A percentile compares a stretch with the other conserved stretches of the same genome.
Conservation (phyloP, 2,113 vertebrate genomes). For the Microtus oregoni region DNA sequence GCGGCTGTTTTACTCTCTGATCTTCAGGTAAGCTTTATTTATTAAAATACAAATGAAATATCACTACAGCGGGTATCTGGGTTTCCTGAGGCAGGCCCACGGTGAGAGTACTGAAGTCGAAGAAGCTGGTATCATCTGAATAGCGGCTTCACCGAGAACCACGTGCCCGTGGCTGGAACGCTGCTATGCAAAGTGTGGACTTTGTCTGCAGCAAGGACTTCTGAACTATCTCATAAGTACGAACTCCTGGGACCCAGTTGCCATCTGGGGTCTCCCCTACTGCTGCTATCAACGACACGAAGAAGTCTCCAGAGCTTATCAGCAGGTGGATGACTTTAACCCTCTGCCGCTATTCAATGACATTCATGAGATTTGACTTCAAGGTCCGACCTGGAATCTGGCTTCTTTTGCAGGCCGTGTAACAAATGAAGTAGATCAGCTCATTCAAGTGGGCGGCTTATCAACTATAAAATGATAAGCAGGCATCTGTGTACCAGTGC, state of each 20-base stretch:
- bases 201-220: background rate
- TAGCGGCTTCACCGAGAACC: background rate
- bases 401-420: conserved; percentile 97
- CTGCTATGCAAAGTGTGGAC: background rate
- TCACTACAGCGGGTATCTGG: background rate
- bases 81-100: background rate
- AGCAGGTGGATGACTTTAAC: conserved; percentile 99
- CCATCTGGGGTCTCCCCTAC: conserved; percentile 88
- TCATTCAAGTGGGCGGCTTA: background rate
- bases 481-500: background rate
- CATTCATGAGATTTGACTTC: background rate
- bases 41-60: no score
- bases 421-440: conserved; percentile 90
- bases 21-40: no score
- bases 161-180: background rate
- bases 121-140: background rate
- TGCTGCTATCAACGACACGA: conserved; percentile 96
- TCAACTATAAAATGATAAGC: background rate
- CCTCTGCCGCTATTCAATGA: conserved; percentile 92
- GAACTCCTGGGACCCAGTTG: background rate
- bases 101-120: background rate
- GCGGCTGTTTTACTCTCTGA: no score
- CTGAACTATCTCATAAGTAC: background rate
- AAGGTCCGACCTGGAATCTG: conserved; percentile 96
- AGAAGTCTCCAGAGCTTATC: conserved; percentile 98